Evolutionary conservation across 2,113 vertebrate genomes (phyloP).

Genomic region (Setophaga petechia): DNA sequence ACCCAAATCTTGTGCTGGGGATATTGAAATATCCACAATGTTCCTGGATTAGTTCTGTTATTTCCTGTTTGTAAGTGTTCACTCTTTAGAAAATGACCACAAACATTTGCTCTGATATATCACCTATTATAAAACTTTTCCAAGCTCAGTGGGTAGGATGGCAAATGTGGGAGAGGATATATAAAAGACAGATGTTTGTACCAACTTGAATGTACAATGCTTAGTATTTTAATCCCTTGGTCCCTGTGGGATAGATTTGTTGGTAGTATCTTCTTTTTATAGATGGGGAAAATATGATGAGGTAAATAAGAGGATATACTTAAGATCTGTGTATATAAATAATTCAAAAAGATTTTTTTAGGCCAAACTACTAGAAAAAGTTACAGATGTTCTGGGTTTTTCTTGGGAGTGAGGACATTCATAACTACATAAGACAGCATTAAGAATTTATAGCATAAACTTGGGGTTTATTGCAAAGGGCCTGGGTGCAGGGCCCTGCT

Average conservation of each 20-base stretch:
- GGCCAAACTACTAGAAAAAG: neutral
- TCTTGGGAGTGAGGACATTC: neutral
- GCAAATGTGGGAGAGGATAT: neutral
- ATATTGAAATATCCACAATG: neutral
- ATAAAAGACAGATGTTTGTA: neutral
- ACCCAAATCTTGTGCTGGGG: neutral
- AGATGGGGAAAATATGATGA: neutral
- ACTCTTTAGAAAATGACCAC: neutral
- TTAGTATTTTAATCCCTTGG: neutral
- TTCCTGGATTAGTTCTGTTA: neutral
- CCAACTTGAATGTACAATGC: neutral
- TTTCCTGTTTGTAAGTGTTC: neutral
- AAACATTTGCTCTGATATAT: neutral
- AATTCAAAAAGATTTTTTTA: neutral
- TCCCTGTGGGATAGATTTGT: neutral
- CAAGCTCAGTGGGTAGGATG: neutral
- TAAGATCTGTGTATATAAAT: neutral
- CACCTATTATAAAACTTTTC: neutral
- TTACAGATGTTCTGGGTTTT: neutral
- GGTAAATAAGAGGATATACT: neutral
- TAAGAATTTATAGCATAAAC: slow-evolving; percentile 17
- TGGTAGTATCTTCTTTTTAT: neutral
- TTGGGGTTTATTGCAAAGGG: too few species aligned
- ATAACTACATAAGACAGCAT: neutral
- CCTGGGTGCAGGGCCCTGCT: too few species aligned